Base-by-base conservation (phyloP, 2,797 vertebrate genomes). In the Aulostomus chinensis region DNA sequence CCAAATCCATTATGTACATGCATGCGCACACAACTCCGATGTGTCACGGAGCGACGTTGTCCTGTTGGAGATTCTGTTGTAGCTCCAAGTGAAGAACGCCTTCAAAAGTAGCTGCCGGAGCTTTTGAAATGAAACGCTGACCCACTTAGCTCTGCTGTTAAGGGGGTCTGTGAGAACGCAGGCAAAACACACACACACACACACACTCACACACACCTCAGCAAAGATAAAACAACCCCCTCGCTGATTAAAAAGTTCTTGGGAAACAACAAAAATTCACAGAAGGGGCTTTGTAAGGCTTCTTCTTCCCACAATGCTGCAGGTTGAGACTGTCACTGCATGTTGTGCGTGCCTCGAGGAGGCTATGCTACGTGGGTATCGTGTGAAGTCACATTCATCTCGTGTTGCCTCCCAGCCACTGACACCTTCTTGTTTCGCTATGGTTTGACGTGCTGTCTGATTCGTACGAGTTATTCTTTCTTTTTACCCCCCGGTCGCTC, bases 121-220 rank as follows among this genome's bases (percentile, higher is more conserved):
- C 53, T 31, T 61, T 53, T 48, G 51, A 75, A 77, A 81, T 40
- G 69, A 50, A 83, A 76, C 38, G 65, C 56, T 83, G 81, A 85
- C 81, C 81, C 81, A 86, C 63, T 85, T 86, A 72, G 67, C 37
- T 40, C 51, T 48, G 59, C 32, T 61, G 58, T 72, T 60, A 29
- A 38, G 4, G 12, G 7, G 14, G 12, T 21, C 21, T 25, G n/a
- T 8, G 37, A 7, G 17, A 9, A 15, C 20, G 14, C 11, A 25
- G 58, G 78, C 45, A n/a, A 17, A 37, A 47, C 28, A 0, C 50
- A 9, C 45, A 29, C 2, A 43, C 51, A 68, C 51, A 51, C 39
- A 16, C 3, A 16, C 32, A 13, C 38, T 24, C 45, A 18, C 21
- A 7, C 31, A 46, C 53, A 68, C 43, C 60, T 73, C 54, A 21